Base-by-base conservation (phyloP, 1,140 invertebrate genomes). In the Cyphomyrmex costatus region DNA sequence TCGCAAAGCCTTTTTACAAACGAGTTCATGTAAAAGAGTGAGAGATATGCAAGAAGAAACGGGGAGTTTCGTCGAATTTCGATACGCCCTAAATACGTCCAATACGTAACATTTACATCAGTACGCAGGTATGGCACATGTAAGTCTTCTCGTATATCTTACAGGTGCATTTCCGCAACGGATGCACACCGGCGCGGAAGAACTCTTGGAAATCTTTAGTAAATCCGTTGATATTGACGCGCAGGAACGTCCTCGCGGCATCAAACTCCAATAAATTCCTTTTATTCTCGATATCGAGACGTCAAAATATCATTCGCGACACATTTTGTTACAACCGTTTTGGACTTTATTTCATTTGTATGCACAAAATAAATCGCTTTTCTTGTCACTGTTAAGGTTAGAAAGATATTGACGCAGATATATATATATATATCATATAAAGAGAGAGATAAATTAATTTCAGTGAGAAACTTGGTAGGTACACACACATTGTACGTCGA, bases 221-320 rank as follows among this genome's bases (percentile, higher is more conserved):
- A 83, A 83, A 83, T 60, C 79, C 68, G 36, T 33, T 74, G 79
- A 83, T 83, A 83, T 74, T 68, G 51, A 71, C 7, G 42, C 36
- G 42, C 36, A 21, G 3, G 24, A 83, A 73, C 36, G 33, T 58
- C 2, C 10, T 83, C 36, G 79, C 68, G 36, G 56, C 36, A 49
- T 73, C 16, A 14, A 83, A 46, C 51, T 65, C 10, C 68, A 30
- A 83, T 83, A 83, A 74, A 58, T 73, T 74, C 14, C 30, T 60
- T 46, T 60, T 24, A 21, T 24, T 79, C 42, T 58, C 30, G 33
- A 60, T 46, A 71, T 70, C 78, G 65, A 56, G 51, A 73, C 16
- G 46, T 80, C 77, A 30, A 33, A 27, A 30, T n/a, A 24, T 82
- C 36, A 30, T 19, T 58, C 78, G 65, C 30, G 46, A 10, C 4